These are phyloP conservation scores for Mantis religiosa DNA, from an alignment of 2,888 invertebrate genomes.

Conservation along the genomic window DNA sequence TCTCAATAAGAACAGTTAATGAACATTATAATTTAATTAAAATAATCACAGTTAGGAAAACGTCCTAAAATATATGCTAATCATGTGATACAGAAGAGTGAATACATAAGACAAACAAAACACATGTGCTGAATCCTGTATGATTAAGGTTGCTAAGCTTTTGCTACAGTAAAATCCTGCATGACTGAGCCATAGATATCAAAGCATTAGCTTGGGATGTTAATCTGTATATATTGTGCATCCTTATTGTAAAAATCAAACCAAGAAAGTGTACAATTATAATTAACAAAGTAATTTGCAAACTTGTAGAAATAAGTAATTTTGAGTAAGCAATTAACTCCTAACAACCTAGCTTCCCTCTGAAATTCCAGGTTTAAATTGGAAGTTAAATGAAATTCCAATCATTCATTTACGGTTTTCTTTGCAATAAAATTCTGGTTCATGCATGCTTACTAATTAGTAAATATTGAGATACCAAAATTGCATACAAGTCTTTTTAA, in stretches of 20 bases:
- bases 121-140: neutral
- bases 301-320: neutral
- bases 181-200: neutral
- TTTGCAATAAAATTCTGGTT: neutral
- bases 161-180: neutral
- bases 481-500: too few species aligned
- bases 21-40: too few species aligned
- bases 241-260: neutral
- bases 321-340: neutral
- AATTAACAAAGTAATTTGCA: neutral
- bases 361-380: neutral
- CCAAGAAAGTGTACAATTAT: neutral
- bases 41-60: neutral
- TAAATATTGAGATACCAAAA: neutral
- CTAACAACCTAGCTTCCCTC: neutral
- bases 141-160: neutral
- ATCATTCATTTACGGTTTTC: neutral
- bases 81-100: neutral
- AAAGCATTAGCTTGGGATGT: neutral
- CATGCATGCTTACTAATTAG: neutral
- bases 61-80: neutral
- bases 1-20: too few species aligned
- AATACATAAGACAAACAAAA: neutral
- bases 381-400: neutral
- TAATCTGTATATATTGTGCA: neutral